Percentiles rank a stretch among this genome's conserved stretches.
These are phyloP conservation scores for Typhlomys cinereus DNA, from an alignment of 2,113 vertebrate genomes.

Conservation along the genomic window DNA sequence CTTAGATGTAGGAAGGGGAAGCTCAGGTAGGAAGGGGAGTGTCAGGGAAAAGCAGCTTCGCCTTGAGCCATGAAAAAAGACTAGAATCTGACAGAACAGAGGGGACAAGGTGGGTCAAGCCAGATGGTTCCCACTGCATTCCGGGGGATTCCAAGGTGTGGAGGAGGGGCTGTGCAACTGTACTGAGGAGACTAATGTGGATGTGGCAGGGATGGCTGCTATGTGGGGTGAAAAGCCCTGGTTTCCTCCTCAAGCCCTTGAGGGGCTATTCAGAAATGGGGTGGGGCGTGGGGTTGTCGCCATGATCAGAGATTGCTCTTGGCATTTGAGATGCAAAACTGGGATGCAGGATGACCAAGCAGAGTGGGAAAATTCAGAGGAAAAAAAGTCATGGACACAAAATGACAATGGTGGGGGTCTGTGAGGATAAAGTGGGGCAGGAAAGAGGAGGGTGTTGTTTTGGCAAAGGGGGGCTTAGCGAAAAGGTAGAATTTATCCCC, in stretches of 20 bases:
- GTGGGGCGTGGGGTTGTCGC: not conserved
- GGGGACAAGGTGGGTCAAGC: not conserved
- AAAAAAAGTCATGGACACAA: not conserved
- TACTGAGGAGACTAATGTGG: not conserved
- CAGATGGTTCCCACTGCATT: not conserved
- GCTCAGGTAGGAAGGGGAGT: not conserved
- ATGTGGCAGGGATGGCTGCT: not conserved
- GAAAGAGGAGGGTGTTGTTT: not conserved
- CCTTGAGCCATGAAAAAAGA: not conserved
- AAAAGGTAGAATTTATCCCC: not conserved
- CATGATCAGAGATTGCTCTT: not conserved
- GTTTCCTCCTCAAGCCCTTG: not conserved
- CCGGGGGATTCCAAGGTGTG: too few relatives aligned
- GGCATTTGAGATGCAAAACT: not conserved
- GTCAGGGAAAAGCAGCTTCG: fast-evolving
- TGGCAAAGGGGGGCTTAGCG: not conserved
- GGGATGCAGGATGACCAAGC: too few relatives aligned
- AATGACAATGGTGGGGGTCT: not conserved
- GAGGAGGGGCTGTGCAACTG: not conserved
- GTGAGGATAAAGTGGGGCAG: not conserved
- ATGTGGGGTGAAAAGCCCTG: not conserved
- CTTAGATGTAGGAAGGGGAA: not conserved
- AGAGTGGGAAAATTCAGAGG: not conserved
- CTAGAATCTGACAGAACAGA: not conserved
- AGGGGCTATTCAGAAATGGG: not conserved